A percentile compares a stretch with the other conserved stretches of the same genome.
These are phyloP conservation scores for Trachymyrmex cornetzi DNA, from an alignment of 1,140 invertebrate genomes.

Conservation along the genomic window DNA sequence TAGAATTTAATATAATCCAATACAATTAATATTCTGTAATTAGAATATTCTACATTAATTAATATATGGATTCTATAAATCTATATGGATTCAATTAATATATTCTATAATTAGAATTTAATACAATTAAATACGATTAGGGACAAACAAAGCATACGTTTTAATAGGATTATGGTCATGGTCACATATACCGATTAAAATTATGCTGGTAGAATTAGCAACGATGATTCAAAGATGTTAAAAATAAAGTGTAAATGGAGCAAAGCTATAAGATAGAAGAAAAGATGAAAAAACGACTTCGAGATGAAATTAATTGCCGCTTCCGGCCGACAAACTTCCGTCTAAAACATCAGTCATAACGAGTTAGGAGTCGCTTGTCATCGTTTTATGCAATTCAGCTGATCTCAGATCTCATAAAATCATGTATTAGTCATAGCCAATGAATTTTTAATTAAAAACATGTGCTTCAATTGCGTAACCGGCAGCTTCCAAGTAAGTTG, in stretches of 20 bases:
- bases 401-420: slow-evolving; percentile 4
- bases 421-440: slow-evolving; percentile 33
- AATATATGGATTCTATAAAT: no score
- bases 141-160: neutral
- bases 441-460: slow-evolving; percentile 18
- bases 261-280: neutral
- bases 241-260: neutral
- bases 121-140: neutral
- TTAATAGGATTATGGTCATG: neutral
- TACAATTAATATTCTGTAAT: no score
- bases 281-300: slow-evolving; percentile 8
- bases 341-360: slow-evolving; percentile 15
- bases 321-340: slow-evolving; percentile 15
- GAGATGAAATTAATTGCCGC: slow-evolving; percentile 42
- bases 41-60: no score
- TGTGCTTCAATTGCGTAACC: slow-evolving; percentile 5
- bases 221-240: slow-evolving; percentile 12
- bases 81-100: no score
- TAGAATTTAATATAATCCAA: neutral
- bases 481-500: slow-evolving; percentile 13
- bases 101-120: no score
- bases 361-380: neutral
- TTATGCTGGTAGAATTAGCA: neutral
- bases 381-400: neutral
- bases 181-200: neutral